phyloP scores from a whole-genome alignment of 2,113 vertebrate genomes.

The Megaptera novaeangliae region DNA sequence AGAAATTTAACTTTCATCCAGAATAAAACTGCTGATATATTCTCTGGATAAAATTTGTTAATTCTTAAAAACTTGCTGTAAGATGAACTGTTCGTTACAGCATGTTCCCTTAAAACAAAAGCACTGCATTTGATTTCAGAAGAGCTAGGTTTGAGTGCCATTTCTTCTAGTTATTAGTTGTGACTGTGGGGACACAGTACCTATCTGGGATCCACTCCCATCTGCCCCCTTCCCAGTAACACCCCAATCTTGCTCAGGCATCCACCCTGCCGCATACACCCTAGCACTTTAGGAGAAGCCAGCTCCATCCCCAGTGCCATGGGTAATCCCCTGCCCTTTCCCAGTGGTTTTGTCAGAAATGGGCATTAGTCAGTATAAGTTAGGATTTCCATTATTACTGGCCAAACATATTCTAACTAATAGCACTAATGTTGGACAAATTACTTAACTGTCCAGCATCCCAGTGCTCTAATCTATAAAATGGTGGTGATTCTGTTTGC shows the following conservation, averaged over 20 bases:
- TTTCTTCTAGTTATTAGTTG: neutral
- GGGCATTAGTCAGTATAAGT: neutral
- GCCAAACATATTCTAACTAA: neutral
- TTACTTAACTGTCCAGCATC: neutral
- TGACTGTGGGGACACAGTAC: neutral
- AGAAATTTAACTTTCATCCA: neutral
- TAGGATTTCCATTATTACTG: neutral
- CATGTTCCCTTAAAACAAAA: neutral
- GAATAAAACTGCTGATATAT: neutral
- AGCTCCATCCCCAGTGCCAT: neutral
- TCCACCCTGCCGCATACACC: neutral
- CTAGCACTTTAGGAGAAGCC: neutral
- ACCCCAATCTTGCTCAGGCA: neutral
- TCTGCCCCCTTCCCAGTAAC: neutral
- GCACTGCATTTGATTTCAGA: neutral
- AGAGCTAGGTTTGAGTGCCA: neutral
- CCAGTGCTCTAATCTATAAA: neutral
- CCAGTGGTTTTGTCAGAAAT: neutral
- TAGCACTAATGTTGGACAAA: neutral
- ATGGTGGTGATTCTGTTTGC: neutral
- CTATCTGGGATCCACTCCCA: no score
- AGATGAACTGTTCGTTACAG: neutral
- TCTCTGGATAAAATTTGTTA: neutral
- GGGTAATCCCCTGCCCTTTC: neutral
- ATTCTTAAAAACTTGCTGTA: neutral